A percentile compares a stretch with the other conserved stretches of the same genome.
These are phyloP conservation scores for Brachystomella parvula DNA, from an alignment of 1,140 invertebrate genomes.

Conservation along the genomic window DNA sequence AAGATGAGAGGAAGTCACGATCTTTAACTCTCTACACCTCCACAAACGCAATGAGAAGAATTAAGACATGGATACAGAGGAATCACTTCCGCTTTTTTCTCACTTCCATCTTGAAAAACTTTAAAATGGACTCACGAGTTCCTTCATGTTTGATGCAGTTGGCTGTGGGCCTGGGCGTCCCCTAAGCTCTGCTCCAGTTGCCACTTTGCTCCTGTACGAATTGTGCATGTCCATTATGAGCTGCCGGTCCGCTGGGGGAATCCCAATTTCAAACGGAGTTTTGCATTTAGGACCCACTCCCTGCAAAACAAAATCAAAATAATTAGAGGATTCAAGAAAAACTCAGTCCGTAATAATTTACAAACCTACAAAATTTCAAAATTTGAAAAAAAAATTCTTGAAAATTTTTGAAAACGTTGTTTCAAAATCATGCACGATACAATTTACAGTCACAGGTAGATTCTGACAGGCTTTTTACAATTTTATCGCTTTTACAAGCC, in stretches of 20 bases:
- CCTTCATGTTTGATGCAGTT: slow-evolving; percentile 65
- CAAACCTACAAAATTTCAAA: neutral
- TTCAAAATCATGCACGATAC: neutral
- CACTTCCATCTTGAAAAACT: no score
- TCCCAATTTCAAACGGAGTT: slow-evolving; percentile 37
- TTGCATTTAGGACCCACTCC: slow-evolving; percentile 36
- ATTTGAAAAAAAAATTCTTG: neutral
- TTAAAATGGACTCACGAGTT: slow-evolving; percentile 55
- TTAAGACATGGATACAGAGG: no score
- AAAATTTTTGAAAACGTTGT: neutral
- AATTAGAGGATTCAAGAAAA: neutral
- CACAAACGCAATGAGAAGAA: no score
- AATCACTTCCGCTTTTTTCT: no score
- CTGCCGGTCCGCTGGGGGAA: slow-evolving; percentile 39
- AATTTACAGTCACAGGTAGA: neutral
- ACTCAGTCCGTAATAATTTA: neutral
- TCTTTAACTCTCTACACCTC: no score
- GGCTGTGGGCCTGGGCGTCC: slow-evolving; percentile 56
- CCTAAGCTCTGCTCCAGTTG: slow-evolving; percentile 57
- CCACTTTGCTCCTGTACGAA: slow-evolving; percentile 64
- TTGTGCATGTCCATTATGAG: slow-evolving; percentile 71
- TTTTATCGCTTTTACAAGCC: no score
- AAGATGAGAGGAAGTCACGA: neutral
- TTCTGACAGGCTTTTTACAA: neutral
- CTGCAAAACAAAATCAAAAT: slow-evolving; percentile 22